Percentiles rank a stretch among this genome's conserved stretches.
Conservation (phyloP, 2,797 vertebrate genomes). For the Steatocranus sp. region DNA sequence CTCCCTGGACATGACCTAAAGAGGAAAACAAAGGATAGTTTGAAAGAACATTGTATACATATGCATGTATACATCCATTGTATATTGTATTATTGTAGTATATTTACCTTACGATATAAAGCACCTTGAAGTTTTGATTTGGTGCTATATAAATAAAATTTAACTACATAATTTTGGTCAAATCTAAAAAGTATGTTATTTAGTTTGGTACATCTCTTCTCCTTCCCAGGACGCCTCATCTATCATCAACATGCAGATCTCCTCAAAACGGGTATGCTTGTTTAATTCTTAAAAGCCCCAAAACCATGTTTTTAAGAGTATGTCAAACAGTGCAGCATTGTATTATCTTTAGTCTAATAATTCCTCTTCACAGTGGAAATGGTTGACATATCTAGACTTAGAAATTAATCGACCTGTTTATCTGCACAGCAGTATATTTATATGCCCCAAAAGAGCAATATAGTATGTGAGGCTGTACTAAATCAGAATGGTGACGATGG, state of each 20-base stretch:
- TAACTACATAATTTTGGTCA: background rate
- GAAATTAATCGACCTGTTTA: background rate
- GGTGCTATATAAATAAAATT: background rate
- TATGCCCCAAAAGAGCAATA: background rate
- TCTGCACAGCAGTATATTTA: background rate
- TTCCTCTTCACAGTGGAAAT: background rate
- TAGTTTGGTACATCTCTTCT: background rate
- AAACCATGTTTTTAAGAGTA: background rate
- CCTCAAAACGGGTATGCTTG: constrained; percentile 89
- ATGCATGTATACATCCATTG: background rate
- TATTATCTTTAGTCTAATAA: background rate
- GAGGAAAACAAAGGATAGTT: background rate
- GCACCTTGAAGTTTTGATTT: background rate
- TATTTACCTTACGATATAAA: background rate
- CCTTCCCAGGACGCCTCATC: constrained; percentile 82
- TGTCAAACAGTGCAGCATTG: background rate
- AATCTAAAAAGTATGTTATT: background rate
- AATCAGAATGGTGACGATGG: background rate
- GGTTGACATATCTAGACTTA: background rate
- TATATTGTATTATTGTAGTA: background rate
- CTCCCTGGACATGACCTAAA: background rate
- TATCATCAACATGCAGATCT: constrained; percentile 91
- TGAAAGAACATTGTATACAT: background rate
- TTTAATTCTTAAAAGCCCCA: background rate
- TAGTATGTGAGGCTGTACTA: background rate